phyloP scores from a whole-genome alignment of 2,797 vertebrate species.

The Dermochelys coriacea region DNA sequence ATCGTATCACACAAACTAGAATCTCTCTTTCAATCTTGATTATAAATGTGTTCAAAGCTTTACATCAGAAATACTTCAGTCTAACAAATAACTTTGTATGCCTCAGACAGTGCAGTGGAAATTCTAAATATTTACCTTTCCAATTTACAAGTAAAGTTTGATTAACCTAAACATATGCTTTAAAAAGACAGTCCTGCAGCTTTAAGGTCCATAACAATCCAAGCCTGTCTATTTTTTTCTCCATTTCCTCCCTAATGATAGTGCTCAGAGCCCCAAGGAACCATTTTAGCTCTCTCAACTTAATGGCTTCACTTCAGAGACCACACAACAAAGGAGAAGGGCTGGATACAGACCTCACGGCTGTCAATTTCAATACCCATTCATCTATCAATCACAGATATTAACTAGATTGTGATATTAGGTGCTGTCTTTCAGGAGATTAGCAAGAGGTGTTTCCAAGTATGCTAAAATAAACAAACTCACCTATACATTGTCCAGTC shows the following conservation, averaged over 20 bases:
- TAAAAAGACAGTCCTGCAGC: neutral
- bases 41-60: neutral
- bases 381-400: neutral
- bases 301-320: neutral
- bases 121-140: neutral
- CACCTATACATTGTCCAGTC: slow-evolving; percentile 93
- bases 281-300: neutral
- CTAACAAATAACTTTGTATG: neutral
- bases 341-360: neutral
- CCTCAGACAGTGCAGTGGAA: neutral
- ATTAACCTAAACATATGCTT: neutral
- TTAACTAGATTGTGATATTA: neutral
- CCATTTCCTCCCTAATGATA: neutral
- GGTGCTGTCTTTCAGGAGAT: neutral
- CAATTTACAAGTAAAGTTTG: neutral
- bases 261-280: neutral
- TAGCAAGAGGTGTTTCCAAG: rapidly evolving
- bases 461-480: slow-evolving; percentile 20
- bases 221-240: neutral
- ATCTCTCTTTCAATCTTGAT: neutral
- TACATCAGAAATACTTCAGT: neutral
- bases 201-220: neutral
- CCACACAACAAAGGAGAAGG: neutral
- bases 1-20: neutral
- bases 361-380: neutral